Conservation (phyloP, 1,140 invertebrate species). For the Dryas iulia region DNA sequence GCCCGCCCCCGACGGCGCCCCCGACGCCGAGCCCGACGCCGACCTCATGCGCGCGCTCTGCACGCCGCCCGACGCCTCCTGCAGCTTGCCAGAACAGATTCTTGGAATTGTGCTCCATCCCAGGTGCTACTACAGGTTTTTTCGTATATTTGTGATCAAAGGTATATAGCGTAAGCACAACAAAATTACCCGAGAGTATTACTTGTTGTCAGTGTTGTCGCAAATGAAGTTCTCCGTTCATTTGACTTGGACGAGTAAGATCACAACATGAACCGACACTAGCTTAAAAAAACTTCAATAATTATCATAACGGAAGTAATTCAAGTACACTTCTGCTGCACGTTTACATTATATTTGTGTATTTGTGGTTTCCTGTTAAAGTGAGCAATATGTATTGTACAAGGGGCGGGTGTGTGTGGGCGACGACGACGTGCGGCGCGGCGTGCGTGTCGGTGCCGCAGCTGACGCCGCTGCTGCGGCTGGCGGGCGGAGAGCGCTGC, state of each 20-base stretch:
- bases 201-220: too few relatives aligned
- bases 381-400: neutral
- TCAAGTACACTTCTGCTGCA: too few relatives aligned
- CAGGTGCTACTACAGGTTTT: conserved; percentile 36
- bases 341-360: too few relatives aligned
- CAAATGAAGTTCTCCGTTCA: too few relatives aligned
- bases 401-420: conserved; percentile 49
- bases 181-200: too few relatives aligned
- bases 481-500: conserved; percentile 8
- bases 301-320: too few relatives aligned
- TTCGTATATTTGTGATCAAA: too few relatives aligned
- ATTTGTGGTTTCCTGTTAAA: too few relatives aligned
- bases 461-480: conserved; percentile 35
- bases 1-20: conserved; percentile 16
- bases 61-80: conserved; percentile 34
- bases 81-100: conserved; percentile 30
- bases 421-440: conserved; percentile 23
- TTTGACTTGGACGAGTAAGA: too few relatives aligned
- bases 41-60: conserved; percentile 46
- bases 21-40: conserved; percentile 30
- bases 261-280: too few relatives aligned
- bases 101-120: conserved; percentile 41
- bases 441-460: conserved; percentile 40
- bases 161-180: too few relatives aligned
- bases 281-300: too few relatives aligned